These are phyloP conservation scores for Drosophila peninsularis DNA, from an alignment of 2,888 invertebrate genomes.

Conservation along the genomic window DNA sequence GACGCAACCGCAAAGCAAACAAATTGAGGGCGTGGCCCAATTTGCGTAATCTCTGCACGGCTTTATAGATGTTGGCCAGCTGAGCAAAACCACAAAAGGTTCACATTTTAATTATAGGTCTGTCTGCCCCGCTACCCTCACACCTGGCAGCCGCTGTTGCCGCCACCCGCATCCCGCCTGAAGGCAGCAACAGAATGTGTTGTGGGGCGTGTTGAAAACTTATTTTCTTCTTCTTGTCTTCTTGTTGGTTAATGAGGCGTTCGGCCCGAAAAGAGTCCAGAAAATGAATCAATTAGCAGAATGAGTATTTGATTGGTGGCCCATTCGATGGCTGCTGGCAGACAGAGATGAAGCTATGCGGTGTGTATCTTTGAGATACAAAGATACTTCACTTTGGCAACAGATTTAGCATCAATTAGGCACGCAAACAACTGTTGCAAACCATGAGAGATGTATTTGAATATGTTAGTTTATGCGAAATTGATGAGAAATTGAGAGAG, in stretches of 20 bases:
- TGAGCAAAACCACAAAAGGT: slow-evolving; percentile 63
- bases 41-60: slow-evolving; percentile 70
- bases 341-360: neutral
- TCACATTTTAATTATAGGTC: slow-evolving; percentile 75
- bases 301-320: slow-evolving; percentile 46
- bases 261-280: slow-evolving; percentile 9
- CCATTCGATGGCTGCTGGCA: neutral
- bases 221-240: slow-evolving; percentile 10
- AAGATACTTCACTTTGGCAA: slow-evolving; percentile 3
- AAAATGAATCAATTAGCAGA: slow-evolving; percentile 57
- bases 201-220: slow-evolving; percentile 36
- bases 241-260: slow-evolving; percentile 37
- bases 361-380: slow-evolving; percentile 2
- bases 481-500: neutral
- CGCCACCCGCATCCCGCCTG: neutral
- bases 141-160: neutral
- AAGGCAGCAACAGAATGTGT: slow-evolving; percentile 9
- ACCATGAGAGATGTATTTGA: neutral
- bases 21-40: slow-evolving; percentile 59
- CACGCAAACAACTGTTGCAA: slow-evolving; percentile 6
- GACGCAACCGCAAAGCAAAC: slow-evolving; percentile 34
- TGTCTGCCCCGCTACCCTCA: slow-evolving; percentile 13
- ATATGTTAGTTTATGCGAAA: neutral
- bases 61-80: slow-evolving; percentile 33
- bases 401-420: slow-evolving; percentile 9